Evolutionary conservation across 2,797 vertebrate genomes (phyloP).

Genomic region (Fratercula arctica): DNA sequence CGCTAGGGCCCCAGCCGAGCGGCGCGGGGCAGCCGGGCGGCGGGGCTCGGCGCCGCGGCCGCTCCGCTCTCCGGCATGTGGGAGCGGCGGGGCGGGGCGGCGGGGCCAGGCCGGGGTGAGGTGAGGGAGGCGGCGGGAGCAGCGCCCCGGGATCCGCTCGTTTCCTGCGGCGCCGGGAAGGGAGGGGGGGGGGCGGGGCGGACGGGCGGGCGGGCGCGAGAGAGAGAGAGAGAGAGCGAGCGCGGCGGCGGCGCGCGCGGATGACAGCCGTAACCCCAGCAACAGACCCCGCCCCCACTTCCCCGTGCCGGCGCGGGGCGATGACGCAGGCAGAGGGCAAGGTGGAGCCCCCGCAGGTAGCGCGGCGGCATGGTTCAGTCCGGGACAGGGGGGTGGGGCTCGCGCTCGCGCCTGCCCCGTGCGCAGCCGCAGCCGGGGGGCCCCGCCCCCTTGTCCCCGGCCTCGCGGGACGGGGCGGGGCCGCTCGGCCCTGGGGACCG

Average conservation of each 20-base stretch:
- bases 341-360: background rate
- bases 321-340: constrained; percentile 54
- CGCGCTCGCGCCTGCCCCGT: background rate
- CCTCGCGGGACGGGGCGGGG: background rate
- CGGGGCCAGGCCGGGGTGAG: background rate
- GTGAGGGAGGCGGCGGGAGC: background rate
- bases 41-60: constrained; percentile 52
- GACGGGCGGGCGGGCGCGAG: background rate
- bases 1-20: constrained; percentile 56
- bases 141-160: background rate
- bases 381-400: background rate
- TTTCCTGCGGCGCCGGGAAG: constrained; percentile 12
- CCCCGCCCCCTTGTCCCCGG: background rate
- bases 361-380: background rate
- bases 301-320: constrained; percentile 48
- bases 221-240: constrained; percentile 9
- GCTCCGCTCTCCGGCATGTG: constrained; percentile 45
- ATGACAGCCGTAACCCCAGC: constrained; percentile 74
- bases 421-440: background rate
- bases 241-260: constrained; percentile 57
- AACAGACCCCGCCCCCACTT: constrained; percentile 38
- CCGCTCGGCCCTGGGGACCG: background rate
- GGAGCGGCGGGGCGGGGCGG: background rate
- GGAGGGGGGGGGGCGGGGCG: background rate
- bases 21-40: constrained; percentile 53